Base-by-base conservation (phyloP, 1,140 invertebrate species). In the Euwallacea similis region DNA sequence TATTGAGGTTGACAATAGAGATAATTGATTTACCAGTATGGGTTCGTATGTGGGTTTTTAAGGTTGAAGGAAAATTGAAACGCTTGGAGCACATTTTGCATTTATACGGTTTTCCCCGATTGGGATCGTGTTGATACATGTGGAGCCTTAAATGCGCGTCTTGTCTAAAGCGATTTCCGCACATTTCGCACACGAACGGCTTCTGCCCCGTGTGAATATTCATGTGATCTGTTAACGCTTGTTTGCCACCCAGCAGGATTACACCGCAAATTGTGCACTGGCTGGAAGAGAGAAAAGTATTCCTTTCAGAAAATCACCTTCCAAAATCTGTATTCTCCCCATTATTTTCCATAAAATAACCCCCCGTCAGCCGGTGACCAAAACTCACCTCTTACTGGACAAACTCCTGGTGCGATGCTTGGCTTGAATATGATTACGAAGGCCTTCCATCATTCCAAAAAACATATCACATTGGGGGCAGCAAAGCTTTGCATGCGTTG, bases 111-210 rank as follows among this genome's bases (percentile, higher is more conserved):
- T 60, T 60, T 11, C 9, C 42, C 6, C 42, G 21, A 3, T 7
- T n/a, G 2, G 10, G 10, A 13, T 42, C 16, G 4, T 33, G 15
- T 42, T 21, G 3, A 8, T 11, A 10, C 6, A 41, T 7, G 13
- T 60, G 58, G 13, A 10, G 2, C 11, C 13, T 8, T 2, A 60
- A 10, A 9, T 60, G 58, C 7, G 33, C 11, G 0, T 11, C 10
- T 42, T 60, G 58, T 60, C 42, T 60, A 13, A 60, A 60, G 58
- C 58, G 21, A 9, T 16, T 60, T 11, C 58, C 58, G 42, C 58
- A 60, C 7, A 41, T 7, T 42, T 60, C 58, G 42, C 58, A 60
- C 7, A 60, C 13, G 58, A 9, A 60, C 4, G 58, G 58, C 4
- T 13, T 41, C 11, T 42, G 8, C 7, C 33, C 33, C 0, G 21